phyloP scores from a whole-genome alignment of 2,797 vertebrate genomes.

The Lacerta viridis region DNA sequence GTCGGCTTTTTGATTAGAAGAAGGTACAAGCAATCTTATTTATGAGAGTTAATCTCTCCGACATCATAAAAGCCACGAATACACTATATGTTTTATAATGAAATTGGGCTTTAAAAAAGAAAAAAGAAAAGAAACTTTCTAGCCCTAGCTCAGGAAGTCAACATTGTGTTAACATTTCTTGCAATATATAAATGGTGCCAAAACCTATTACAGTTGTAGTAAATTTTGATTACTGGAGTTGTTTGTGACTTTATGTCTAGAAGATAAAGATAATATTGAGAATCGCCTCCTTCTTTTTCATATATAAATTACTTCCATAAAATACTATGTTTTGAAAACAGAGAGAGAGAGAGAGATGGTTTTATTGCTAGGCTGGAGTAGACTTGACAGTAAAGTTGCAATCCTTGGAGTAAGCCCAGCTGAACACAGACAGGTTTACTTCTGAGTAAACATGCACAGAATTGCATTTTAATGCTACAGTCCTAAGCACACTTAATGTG shows the following conservation, averaged over 20 bases:
- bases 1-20: slow-evolving; percentile 80
- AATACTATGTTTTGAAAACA: slow-evolving; percentile 68
- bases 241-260: slow-evolving; percentile 78
- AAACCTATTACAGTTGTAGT: slow-evolving; percentile 76
- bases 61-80: slow-evolving; percentile 72
- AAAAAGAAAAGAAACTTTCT: slow-evolving; percentile 47
- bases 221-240: slow-evolving; percentile 79
- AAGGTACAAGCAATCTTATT: slow-evolving; percentile 73
- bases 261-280: slow-evolving; percentile 79
- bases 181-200: slow-evolving; percentile 74
- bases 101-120: slow-evolving; percentile 23
- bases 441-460: not conserved
- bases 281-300: slow-evolving; percentile 70
- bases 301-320: slow-evolving; percentile 74
- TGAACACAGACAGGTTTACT: slow-evolving; percentile 8
- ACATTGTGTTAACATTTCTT: slow-evolving; percentile 69
- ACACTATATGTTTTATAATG: slow-evolving; percentile 47
- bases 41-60: slow-evolving; percentile 74
- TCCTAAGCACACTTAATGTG: no score
- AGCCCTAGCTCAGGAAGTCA: slow-evolving; percentile 67
- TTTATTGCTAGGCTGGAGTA: slow-evolving; percentile 41
- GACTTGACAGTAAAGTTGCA: not conserved
- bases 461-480: no score
- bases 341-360: not conserved
- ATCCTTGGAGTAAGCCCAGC: not conserved